Conservation (phyloP, 2,113 vertebrate species). For the Eurystomus gularis region DNA sequence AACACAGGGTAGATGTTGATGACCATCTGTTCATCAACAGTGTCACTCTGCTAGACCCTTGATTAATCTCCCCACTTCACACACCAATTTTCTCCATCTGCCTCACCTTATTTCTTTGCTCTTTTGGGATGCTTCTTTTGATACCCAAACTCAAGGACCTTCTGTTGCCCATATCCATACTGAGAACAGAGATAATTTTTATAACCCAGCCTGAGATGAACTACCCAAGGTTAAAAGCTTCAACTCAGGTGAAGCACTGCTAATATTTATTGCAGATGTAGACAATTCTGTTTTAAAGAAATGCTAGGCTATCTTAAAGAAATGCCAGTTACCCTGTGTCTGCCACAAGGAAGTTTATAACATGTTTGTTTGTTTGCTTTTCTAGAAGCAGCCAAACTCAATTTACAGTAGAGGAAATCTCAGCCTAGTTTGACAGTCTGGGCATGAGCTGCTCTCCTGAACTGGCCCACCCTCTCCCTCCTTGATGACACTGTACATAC, state of each 20-base stretch:
- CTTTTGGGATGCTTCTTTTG: not conserved
- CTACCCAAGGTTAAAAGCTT: not conserved
- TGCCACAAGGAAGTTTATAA: not conserved
- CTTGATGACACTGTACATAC: slow-evolving; percentile 55
- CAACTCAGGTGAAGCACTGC: not conserved
- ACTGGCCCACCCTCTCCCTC: not conserved
- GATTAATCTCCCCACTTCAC: not conserved
- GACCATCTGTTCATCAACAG: not conserved
- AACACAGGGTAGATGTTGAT: not conserved
- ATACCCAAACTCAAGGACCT: not conserved
- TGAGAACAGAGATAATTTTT: not conserved
- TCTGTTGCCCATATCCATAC: not conserved
- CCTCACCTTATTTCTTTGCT: not conserved
- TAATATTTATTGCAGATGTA: not conserved
- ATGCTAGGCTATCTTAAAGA: not conserved
- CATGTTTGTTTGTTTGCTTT: not conserved
- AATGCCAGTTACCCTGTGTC: not conserved
- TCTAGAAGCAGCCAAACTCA: not conserved
- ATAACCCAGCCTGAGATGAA: not conserved
- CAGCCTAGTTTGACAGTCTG: not conserved
- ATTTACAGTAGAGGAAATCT: not conserved
- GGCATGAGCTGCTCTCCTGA: not conserved
- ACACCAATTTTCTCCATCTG: not conserved
- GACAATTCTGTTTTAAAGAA: not conserved
- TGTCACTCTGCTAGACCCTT: not conserved